Conservation (phyloP, 2,797 vertebrate genomes). For the Fundulus diaphanus region DNA sequence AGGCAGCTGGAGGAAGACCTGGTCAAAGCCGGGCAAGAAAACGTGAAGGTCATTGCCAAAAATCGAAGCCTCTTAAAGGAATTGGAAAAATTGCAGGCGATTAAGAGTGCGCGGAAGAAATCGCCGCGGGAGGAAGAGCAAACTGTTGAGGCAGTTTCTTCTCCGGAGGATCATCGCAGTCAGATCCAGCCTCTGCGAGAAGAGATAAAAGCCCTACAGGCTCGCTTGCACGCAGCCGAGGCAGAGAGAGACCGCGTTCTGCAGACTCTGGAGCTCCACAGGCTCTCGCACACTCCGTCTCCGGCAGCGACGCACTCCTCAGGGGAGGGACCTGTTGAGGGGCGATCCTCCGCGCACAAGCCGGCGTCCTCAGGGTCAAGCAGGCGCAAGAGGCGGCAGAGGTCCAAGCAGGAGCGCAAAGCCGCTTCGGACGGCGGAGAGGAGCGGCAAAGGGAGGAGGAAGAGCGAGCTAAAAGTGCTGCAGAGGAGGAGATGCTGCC, state of each 20-base stretch:
- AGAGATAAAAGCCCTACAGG: slow-evolving; percentile 68
- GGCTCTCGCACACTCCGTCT: slow-evolving; percentile 56
- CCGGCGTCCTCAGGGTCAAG: slow-evolving; percentile 69
- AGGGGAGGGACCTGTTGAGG: slow-evolving; percentile 68
- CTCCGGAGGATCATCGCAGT: slow-evolving; percentile 63
- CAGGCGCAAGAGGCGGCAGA: slow-evolving; percentile 80
- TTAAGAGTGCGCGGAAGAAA: slow-evolving; percentile 33
- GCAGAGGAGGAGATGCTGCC: slow-evolving; percentile 72
- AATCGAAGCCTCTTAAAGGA: slow-evolving; percentile 76
- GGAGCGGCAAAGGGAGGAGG: slow-evolving; percentile 64
- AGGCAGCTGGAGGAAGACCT: slow-evolving; percentile 81
- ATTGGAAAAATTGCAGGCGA: slow-evolving; percentile 56
- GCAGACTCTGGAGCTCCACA: slow-evolving; percentile 60
- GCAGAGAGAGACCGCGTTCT: slow-evolving; percentile 56
- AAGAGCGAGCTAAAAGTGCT: slow-evolving; percentile 67
- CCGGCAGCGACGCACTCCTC: slow-evolving; percentile 49
- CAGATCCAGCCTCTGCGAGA: slow-evolving; percentile 67
- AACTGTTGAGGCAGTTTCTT: slow-evolving; percentile 43
- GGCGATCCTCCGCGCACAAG: slow-evolving; percentile 57
- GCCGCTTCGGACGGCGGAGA: slow-evolving; percentile 54
- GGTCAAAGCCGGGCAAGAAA: slow-evolving; percentile 77
- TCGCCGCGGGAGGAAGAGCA: slow-evolving; percentile 44
- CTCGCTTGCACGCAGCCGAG: slow-evolving; percentile 53
- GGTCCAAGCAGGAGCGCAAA: slow-evolving; percentile 83
- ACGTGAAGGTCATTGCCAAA: slow-evolving; percentile 67